Percentiles rank a stretch among this genome's conserved stretches.
These are phyloP conservation scores for Anas platyrhynchos DNA, from an alignment of 2,113 vertebrate species.

Conservation along the genomic window DNA sequence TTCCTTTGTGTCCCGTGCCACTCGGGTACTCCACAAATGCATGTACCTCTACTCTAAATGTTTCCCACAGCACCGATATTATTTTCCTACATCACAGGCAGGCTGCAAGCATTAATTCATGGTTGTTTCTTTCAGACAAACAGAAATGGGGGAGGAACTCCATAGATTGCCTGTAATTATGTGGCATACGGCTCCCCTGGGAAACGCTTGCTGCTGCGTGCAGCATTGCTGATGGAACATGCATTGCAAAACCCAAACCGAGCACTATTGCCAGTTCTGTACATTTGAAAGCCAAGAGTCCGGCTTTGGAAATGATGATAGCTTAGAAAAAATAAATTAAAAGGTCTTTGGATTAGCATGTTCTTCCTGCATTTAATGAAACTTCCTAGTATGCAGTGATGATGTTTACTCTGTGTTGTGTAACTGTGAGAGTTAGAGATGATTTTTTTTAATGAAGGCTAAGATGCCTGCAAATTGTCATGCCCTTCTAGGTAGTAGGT, in stretches of 20 bases:
- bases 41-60: neutral
- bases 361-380: neutral
- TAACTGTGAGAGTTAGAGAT: neutral
- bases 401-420: neutral
- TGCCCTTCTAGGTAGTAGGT: neutral
- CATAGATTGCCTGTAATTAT: fast-evolving
- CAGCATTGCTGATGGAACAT: neutral
- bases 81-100: neutral
- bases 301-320: neutral
- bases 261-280: neutral
- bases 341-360: neutral
- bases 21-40: neutral
- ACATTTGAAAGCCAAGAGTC: neutral
- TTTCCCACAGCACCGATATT: neutral
- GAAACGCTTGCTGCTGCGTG: neutral
- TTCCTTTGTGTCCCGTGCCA: neutral
- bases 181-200: neutral
- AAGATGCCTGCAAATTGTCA: neutral
- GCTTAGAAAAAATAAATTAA: neutral
- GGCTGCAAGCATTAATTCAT: neutral
- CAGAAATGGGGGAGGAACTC: neutral
- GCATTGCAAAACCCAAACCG: neutral
- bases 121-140: neutral
- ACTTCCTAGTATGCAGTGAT: neutral
- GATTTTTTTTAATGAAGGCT: neutral